Evolutionary conservation across 1,140 invertebrate genomes (phyloP), one percentile per base, ranked within the genome.

Genomic region (Drosophila grimshawi): DNA sequence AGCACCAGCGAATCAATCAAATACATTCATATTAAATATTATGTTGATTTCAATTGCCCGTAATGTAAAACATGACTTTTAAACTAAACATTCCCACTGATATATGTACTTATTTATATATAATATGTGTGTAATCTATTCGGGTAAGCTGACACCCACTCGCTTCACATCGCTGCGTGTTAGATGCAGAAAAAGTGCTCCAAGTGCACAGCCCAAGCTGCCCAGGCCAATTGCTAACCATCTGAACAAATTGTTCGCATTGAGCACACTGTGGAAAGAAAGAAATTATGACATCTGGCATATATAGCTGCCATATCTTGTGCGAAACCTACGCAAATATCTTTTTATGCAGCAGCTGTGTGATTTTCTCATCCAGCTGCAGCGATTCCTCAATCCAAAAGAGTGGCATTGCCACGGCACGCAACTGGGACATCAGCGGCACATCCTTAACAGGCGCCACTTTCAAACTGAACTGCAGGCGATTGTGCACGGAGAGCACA

Each of bases 371-470:
- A 81, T 94, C 94, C 39, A 95, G 80, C 4, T 93, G 92, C 2
- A 94, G 73, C 6, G 94, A 95, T 92, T 96, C 96, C 90, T 96
- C 96, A 2, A 96, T 92, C 96, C 96, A 97, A 62, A 96, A 95
- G 0, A 97, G 7, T 2, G 96, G 96, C 27, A 95, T 86, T 0
- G 96, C 81, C 3, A 94, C 93, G 3, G 82, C 61, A 0, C 94
- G 94, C 5, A 96, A 92, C 19, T 94, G 94, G 56, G 95, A 95
- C 93, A 95, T 95, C 0, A 95, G 68, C 8, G 94, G 94, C 3
- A 96, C 86, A 86, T 96, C 95, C 0, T 94, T 93, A 3, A 95
- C 92, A 53, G 94, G 94, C 11, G 94, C 73, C 4, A 96, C 77
- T 4, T 94, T 93, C 59, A 96, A 93, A 78, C 94, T 96, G 69